Evolutionary conservation across 2,888 invertebrate genomes (phyloP), one percentile per base, ranked within the genome.

Genomic region (Mesoligia furuncula): DNA sequence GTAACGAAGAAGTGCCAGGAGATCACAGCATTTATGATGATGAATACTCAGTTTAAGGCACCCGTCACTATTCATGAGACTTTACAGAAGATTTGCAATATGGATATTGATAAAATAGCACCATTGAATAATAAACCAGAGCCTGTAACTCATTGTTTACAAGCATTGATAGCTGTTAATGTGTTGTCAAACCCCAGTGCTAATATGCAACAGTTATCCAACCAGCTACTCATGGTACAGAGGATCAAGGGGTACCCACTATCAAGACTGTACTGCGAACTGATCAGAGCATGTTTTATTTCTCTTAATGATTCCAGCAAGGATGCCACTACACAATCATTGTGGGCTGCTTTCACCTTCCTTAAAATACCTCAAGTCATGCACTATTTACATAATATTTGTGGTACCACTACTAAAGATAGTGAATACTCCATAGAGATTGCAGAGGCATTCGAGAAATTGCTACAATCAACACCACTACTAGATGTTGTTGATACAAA

Each of bases 331-430:
- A 98, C 98, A 88, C 99, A 99, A 90, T 98, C 99, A 8, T 98
- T 99, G 90, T 99, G 99, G 99, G 99, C 99, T 24, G 99, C 99
- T 17, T 99, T 99, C 92, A 98, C 98, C 0, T 99, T 99, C 92
- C 97, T 99, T 15, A 99, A 99, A 97, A 98, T 99, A 72, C 99
- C 99, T 0, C 98, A 98, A 90, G 98, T 99, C 68, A 97, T 99
- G 67, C 97, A 98, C 77, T 97, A 98, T 84, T 93, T 98, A 66
- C 97, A 98, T 87, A 97, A 97, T 57, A 93, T 97, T 64, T 97
- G 97, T 85, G 97, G 97, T 65, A 97, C 97, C 87, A 91, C 90
- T 64, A 97, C 96, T 62, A 97, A 97, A 87, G 97, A 97, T 81
- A 95, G 97, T 48, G 98, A 98, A 85, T 98, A 97, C 89, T 98